Conservation (phyloP, 2,797 vertebrate genomes). For the Enteromius argenteus region DNA sequence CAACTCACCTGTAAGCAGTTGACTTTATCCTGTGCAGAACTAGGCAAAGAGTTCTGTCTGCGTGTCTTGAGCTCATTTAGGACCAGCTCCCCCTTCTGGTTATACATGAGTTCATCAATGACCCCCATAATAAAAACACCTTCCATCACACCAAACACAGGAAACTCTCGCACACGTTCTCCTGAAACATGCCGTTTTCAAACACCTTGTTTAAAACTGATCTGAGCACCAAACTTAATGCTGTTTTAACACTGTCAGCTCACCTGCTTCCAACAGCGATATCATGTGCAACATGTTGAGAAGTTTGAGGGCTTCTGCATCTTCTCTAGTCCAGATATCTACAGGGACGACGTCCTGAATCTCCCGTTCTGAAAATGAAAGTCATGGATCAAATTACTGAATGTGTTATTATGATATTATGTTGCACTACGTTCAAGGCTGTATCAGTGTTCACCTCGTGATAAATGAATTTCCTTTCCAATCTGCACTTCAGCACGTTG, state of each 20-base stretch:
- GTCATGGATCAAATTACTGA: not conserved
- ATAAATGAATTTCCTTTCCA: slow-evolving; percentile 76
- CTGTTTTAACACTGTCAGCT: not conserved
- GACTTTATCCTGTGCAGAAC: slow-evolving; percentile 67
- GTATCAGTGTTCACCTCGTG: slow-evolving; percentile 66
- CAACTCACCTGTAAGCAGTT: slow-evolving; percentile 72
- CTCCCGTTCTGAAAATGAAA: slow-evolving; percentile 72
- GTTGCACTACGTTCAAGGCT: not conserved
- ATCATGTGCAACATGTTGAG: slow-evolving; percentile 63
- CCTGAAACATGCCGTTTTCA: slow-evolving; percentile 56
- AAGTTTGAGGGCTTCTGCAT: slow-evolving; percentile 58
- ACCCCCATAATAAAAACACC: slow-evolving; percentile 75
- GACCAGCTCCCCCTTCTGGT: slow-evolving; percentile 74
- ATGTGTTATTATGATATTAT: not conserved
- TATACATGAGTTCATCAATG: slow-evolving; percentile 78
- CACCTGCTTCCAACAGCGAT: slow-evolving; percentile 61
- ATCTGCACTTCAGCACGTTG: slow-evolving; percentile 65
- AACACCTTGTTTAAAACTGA: not conserved
- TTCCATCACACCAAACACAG: slow-evolving; percentile 77
- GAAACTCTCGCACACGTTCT: slow-evolving; percentile 74
- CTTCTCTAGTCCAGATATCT: slow-evolving; percentile 57
- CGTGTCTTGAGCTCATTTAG: slow-evolving; percentile 72
- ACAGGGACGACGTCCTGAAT: slow-evolving; percentile 73
- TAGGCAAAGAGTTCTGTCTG: slow-evolving; percentile 58
- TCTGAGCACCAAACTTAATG: not conserved